Percentiles rank a stretch among this genome's conserved stretches.
Evolutionary conservation across 2,113 vertebrate species (phyloP).

Genomic region (Triplophysa tibetana): DNA sequence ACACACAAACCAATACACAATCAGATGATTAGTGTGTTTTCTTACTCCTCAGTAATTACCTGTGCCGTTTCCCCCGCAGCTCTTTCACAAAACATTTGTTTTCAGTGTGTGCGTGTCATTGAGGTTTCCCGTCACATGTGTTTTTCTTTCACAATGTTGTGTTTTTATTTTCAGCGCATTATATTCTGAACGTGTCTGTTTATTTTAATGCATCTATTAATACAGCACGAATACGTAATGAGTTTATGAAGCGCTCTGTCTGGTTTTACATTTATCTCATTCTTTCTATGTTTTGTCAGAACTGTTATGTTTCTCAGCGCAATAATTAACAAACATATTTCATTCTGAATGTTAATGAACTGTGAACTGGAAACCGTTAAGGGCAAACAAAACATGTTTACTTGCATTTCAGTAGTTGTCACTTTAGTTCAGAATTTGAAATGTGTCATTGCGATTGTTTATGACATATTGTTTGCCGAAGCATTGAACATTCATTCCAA

Average conservation of each 20-base stretch:
- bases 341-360: background rate
- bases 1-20: slow-evolving; percentile 9
- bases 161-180: background rate
- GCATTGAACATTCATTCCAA: no score
- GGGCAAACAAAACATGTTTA: background rate
- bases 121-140: background rate
- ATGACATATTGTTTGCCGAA: no score
- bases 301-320: background rate
- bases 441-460: background rate
- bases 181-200: background rate
- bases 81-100: slow-evolving; percentile 14
- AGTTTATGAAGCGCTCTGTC: background rate
- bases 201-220: background rate
- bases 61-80: slow-evolving; percentile 7
- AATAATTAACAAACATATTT: background rate
- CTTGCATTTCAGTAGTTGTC: background rate
- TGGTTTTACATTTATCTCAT: background rate
- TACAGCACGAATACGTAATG: background rate
- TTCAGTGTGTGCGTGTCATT: slow-evolving; percentile 13
- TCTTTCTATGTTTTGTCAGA: background rate
- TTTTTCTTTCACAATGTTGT: background rate
- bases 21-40: slow-evolving; percentile 28
- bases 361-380: background rate
- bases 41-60: slow-evolving; percentile 23
- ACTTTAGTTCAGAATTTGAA: background rate